Percentiles rank a stretch among this genome's conserved stretches.
Evolutionary conservation across 2,113 vertebrate genomes (phyloP).

Genomic region (Sminthopsis crassicaudata): DNA sequence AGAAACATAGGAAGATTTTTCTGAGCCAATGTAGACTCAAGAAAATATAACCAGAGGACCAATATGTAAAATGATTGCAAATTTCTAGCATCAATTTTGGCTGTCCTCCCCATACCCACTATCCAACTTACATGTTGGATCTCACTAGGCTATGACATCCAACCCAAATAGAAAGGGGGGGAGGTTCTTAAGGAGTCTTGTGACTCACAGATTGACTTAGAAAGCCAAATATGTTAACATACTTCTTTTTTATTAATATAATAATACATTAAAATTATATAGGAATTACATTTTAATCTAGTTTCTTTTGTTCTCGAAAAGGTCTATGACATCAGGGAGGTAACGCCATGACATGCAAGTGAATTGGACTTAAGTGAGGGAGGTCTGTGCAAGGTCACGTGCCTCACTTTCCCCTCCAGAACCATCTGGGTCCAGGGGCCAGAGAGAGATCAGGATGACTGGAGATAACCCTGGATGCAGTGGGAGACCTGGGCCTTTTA

Average conservation of each 20-base stretch:
- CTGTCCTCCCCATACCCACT: too few relatives aligned
- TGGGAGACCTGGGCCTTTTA: too few relatives aligned
- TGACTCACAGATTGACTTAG: not conserved
- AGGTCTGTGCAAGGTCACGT: too few relatives aligned
- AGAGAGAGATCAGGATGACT: too few relatives aligned
- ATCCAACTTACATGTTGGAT: not conserved
- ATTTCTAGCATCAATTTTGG: not conserved
- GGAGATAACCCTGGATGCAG: too few relatives aligned
- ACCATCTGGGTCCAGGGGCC: too few relatives aligned
- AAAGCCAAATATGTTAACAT: not conserved
- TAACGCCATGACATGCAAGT: too few relatives aligned
- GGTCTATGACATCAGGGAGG: too few relatives aligned
- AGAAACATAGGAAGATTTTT: not conserved
- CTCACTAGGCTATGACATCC: not conserved
- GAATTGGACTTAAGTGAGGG: too few relatives aligned
- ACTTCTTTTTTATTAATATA: not conserved
- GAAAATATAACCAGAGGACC: not conserved
- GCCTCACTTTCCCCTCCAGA: too few relatives aligned
- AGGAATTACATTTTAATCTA: not conserved
- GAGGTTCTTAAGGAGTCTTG: not conserved
- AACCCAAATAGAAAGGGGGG: not conserved
- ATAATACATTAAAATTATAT: not conserved
- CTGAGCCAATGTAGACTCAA: not conserved
- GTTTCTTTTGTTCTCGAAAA: not conserved
- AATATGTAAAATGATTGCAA: not conserved